Evolutionary conservation across 2,888 invertebrate species (phyloP), one percentile per base, ranked within the genome.

Genomic region (Steinernema carpocapsae): DNA sequence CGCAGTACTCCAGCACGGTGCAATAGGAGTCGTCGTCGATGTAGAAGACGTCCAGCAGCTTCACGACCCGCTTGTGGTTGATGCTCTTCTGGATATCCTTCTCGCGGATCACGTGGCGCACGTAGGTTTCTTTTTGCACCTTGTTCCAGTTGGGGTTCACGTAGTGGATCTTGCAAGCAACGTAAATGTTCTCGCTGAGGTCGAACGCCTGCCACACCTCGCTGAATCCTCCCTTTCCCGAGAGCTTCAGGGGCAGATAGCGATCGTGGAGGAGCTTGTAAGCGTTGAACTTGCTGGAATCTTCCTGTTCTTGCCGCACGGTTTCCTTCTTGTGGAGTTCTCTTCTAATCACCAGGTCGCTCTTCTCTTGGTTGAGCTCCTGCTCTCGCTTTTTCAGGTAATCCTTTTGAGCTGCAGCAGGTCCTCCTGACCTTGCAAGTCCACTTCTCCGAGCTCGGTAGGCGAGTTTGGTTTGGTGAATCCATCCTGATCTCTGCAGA

Each of bases 111-210:
- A 99, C 99, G 90, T 99, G 99, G 94, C 97, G 97, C 90, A 99
- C 99, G 91, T 99, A 99, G 91, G 99, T 99, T 90, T 97, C 99
- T 91, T 99, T 99, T 91, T 99, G 99, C 90, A 99, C 99, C 90
- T 99, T 97, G 91, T 99, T 99, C 99, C 99, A 99, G 91, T 99
- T 99, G 91, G 97, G 96, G 90, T 99, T 99, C 87, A 99, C 92
- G 91, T 99, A 97, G 90, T 99, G 99, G 88, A 99, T 99, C 91
- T 99, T 99, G 91, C 99, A 99, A 80, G 99, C 99, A 77, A 99
- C 99, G 90, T 97, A 99, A 85, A 97, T 92, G 90, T 99, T 97
- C 90, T 99, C 97, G 89, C 97, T 95, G 87, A 99, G 91, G 90
- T 99, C 99, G 91, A 97, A 99, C 83, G 97, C 99, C 59, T 82